phyloP scores from a whole-genome alignment of 2,888 invertebrate species.

The Caenorhabditis sinica region DNA sequence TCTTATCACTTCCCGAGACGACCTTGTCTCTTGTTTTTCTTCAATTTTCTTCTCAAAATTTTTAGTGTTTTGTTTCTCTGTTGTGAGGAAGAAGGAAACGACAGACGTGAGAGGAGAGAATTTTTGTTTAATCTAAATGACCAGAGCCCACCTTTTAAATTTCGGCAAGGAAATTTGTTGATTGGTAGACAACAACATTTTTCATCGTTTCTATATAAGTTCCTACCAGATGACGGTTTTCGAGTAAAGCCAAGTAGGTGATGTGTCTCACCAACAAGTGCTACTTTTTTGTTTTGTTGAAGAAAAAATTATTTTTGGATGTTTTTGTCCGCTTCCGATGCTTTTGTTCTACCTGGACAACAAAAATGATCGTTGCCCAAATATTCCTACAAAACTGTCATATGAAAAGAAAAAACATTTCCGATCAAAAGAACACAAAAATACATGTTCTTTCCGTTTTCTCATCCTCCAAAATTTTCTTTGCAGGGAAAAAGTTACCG shows the following conservation, averaged over 20 bases:
- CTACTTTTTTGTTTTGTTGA: too few relatives aligned
- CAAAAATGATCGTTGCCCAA: background rate
- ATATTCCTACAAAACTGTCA: background rate
- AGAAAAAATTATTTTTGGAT: background rate
- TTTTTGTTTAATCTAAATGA: slow-evolving; percentile 37
- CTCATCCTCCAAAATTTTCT: background rate
- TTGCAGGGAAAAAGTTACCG: background rate
- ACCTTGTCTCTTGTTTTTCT: slow-evolving; percentile 56
- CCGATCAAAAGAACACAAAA: background rate
- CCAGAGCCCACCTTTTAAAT: slow-evolving; percentile 34
- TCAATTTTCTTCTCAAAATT: slow-evolving; percentile 28
- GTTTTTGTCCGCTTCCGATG: too few relatives aligned
- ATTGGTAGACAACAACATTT: slow-evolving; percentile 4
- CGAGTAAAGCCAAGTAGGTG: too few relatives aligned
- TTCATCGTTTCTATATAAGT: slow-evolving; percentile 4
- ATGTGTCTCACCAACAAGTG: too few relatives aligned
- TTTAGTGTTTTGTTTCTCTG: slow-evolving; percentile 42
- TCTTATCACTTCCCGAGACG: slow-evolving; percentile 44
- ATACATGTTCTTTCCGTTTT: background rate
- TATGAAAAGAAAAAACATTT: background rate
- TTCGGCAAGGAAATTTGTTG: slow-evolving; percentile 4
- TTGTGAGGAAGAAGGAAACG: background rate
- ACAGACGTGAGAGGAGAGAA: background rate
- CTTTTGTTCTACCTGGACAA: background rate
- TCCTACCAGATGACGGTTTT: background rate